A percentile compares a stretch with the other conserved stretches of the same genome.
Conservation (phyloP, 2,888 invertebrate genomes). For the Eupithecia tripunctaria region DNA sequence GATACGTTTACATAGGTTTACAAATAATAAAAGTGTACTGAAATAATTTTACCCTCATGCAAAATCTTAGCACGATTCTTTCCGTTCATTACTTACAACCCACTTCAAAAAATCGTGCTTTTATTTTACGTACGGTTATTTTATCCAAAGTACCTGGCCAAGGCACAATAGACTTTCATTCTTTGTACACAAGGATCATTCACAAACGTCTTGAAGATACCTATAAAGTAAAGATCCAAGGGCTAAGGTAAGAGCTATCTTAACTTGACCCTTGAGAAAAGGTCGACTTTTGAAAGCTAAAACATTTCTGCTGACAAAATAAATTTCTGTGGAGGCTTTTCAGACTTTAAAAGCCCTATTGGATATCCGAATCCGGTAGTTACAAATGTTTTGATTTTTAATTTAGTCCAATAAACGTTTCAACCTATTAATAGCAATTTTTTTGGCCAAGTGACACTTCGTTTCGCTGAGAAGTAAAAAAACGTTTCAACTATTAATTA, state of each 20-base stretch:
- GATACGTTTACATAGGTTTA: no score
- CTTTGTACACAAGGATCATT: slow-evolving; percentile 3
- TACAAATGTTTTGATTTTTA: background rate
- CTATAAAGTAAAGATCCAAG: background rate
- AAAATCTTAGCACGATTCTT: background rate
- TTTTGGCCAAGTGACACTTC: no score
- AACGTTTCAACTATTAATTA: no score
- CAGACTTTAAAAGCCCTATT: background rate
- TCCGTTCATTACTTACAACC: no score
- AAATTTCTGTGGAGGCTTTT: background rate
- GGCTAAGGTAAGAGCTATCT: background rate
- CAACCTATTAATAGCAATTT: no score
- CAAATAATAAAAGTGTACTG: no score
- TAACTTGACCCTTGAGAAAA: background rate
- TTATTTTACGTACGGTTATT: no score
- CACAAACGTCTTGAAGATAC: background rate
- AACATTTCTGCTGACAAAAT: background rate
- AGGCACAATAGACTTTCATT: background rate
- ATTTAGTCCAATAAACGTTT: no score
- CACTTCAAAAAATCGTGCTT: no score
- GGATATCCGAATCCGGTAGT: background rate
- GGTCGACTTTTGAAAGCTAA: background rate
- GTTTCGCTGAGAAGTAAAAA: no score
- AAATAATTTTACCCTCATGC: background rate
- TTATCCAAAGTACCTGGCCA: no score